Evolutionary conservation across 2,113 vertebrate genomes (phyloP).

Genomic region (Rhynchomys soricoides): DNA sequence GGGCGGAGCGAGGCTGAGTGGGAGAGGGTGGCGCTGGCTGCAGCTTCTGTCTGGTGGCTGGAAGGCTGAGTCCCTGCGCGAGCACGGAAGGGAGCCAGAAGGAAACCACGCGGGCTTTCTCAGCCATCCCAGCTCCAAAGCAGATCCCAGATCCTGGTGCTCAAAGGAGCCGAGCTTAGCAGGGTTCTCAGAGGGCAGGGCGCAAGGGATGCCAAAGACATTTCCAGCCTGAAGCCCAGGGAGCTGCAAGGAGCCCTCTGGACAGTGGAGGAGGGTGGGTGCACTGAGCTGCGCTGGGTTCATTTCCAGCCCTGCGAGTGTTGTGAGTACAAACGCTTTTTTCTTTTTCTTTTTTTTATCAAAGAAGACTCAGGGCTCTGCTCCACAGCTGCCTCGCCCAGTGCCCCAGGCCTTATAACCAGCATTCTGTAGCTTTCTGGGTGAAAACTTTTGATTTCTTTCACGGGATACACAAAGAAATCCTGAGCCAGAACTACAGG

Average conservation of each 20-base stretch:
- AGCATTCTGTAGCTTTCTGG: not conserved
- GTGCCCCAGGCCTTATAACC: not conserved
- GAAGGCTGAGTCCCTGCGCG: accelerated
- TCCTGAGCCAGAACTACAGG: not conserved
- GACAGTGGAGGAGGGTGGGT: not conserved
- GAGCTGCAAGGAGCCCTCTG: not conserved
- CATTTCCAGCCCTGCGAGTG: not conserved
- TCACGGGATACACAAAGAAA: not conserved
- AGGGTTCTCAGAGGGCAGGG: not conserved
- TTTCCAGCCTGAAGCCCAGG: not conserved
- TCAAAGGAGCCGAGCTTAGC: not conserved
- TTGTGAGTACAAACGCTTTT: not conserved
- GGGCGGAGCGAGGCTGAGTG: not conserved
- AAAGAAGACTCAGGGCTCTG: accelerated
- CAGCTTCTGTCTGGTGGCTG: accelerated
- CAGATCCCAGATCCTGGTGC: not conserved
- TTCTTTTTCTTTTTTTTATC: not conserved
- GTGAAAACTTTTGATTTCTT: not conserved
- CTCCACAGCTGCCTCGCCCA: accelerated
- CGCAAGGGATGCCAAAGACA: accelerated
- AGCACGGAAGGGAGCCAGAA: not conserved
- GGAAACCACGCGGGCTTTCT: not conserved
- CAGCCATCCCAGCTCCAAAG: not conserved
- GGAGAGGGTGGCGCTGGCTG: not conserved
- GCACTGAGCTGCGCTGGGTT: not conserved